phyloP scores from a whole-genome alignment of 2,797 vertebrate genomes.

The Acipenser ruthenus region DNA sequence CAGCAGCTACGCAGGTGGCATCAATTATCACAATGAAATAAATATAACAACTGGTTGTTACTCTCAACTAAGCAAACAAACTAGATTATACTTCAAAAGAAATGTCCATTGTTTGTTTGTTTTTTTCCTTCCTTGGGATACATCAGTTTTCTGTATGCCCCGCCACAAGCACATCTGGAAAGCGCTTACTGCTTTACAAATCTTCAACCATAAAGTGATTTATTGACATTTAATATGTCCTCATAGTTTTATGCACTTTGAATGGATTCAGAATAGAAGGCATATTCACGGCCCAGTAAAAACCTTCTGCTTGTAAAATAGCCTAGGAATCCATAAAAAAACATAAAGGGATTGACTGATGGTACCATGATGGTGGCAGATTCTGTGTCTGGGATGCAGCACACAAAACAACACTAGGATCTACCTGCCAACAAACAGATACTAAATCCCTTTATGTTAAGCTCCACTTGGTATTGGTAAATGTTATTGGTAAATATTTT shows the following conservation, averaged over 20 bases:
- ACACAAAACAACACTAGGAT: too few relatives aligned
- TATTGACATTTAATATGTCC: slow-evolving; percentile 77
- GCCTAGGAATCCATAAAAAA: slow-evolving; percentile 49
- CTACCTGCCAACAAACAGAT: too few relatives aligned
- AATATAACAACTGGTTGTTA: too few relatives aligned
- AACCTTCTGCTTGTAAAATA: slow-evolving; percentile 42
- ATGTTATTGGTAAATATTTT: too few relatives aligned
- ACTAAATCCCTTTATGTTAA: too few relatives aligned
- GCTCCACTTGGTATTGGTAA: too few relatives aligned
- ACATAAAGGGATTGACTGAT: slow-evolving; percentile 20
- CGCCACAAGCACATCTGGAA: slow-evolving; percentile 72
- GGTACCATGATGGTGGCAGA: not conserved
- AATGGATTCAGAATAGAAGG: slow-evolving; percentile 51
- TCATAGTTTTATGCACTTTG: slow-evolving; percentile 71
- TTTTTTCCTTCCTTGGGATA: slow-evolving; percentile 56
- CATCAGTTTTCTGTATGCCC: slow-evolving; percentile 60
- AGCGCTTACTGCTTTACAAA: slow-evolving; percentile 67
- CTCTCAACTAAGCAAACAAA: slow-evolving; percentile 67
- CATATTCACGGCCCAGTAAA: slow-evolving; percentile 48
- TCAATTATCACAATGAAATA: too few relatives aligned
- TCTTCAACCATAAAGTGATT: slow-evolving; percentile 76
- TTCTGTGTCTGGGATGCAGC: too few relatives aligned
- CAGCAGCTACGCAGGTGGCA: too few relatives aligned
- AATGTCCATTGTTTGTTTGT: slow-evolving; percentile 61
- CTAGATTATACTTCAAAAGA: slow-evolving; percentile 75